Percentiles rank a stretch among this genome's conserved stretches.
phyloP scores from a whole-genome alignment of 1,140 invertebrate species.

The Atta cephalotes region DNA sequence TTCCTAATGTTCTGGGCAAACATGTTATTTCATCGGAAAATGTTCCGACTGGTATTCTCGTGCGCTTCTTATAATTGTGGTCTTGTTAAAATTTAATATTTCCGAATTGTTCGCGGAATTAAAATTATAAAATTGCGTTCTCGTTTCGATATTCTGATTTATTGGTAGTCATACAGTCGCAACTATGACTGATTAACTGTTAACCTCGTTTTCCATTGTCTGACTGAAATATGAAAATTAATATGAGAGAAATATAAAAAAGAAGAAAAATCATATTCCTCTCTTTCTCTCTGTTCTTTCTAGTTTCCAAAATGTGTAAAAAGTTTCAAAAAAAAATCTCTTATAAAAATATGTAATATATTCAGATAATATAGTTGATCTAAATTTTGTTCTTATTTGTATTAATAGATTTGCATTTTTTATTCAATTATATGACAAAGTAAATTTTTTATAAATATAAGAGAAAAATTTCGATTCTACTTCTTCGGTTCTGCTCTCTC shows the following conservation, averaged over 20 bases:
- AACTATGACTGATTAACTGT: not conserved
- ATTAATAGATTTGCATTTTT: not conserved
- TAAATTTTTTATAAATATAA: too few species aligned
- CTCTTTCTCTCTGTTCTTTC: not conserved
- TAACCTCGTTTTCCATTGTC: not conserved
- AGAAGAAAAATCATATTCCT: not conserved
- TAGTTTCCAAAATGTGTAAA: not conserved
- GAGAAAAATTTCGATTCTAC: not conserved
- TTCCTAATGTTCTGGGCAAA: constrained; percentile 23
- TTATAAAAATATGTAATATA: not conserved
- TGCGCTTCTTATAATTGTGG: constrained; percentile 27
- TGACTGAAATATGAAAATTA: not conserved
- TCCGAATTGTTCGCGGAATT: not conserved
- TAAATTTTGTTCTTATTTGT: not conserved
- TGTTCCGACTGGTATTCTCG: not conserved
- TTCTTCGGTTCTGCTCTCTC: not conserved
- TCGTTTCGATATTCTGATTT: not conserved
- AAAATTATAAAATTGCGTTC: not conserved
- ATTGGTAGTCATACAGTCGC: not conserved
- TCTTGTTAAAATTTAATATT: not conserved
- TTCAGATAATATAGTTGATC: too few species aligned
- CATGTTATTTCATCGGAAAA: constrained; percentile 62
- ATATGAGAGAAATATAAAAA: not conserved
- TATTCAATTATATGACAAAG: not conserved
- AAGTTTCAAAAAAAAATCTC: not conserved